phyloP scores from a whole-genome alignment of 2,113 vertebrate species.

The Leptobrachium leishanense region DNA sequence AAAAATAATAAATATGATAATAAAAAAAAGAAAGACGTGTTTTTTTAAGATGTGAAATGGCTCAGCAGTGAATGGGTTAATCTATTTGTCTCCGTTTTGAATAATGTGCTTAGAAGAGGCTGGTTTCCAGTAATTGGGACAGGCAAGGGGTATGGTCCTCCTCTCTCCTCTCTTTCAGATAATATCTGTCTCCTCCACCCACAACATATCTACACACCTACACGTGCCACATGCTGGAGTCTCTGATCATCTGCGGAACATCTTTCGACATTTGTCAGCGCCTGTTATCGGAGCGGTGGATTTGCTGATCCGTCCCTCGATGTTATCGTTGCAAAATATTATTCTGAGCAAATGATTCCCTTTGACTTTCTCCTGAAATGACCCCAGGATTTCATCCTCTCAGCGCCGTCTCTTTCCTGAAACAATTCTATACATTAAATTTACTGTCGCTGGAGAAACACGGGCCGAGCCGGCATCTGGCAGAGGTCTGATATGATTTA shows the following conservation, averaged over 20 bases:
- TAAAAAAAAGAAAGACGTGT: too few species aligned
- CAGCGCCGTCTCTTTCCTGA: not conserved
- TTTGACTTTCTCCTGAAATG: slow-evolving; percentile 14
- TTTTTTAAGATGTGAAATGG: too few species aligned
- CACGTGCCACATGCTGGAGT: not conserved
- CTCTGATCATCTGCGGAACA: slow-evolving; percentile 17
- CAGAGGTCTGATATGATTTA: not conserved
- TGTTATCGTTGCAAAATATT: not conserved
- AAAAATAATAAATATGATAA: too few species aligned
- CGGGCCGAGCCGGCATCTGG: not conserved
- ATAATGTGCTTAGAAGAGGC: too few species aligned
- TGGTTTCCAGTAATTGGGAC: too few species aligned
- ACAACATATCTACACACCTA: not conserved
- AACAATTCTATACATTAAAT: not conserved
- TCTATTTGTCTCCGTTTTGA: too few species aligned
- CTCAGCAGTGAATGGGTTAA: too few species aligned
- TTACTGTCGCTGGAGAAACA: not conserved
- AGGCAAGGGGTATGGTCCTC: too few species aligned
- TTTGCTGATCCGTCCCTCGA: not conserved
- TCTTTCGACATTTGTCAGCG: not conserved
- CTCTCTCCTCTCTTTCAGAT: too few species aligned
- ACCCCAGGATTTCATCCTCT: not conserved
- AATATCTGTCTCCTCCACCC: not conserved
- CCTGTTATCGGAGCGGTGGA: not conserved
- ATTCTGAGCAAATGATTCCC: slow-evolving; percentile 5